Evolutionary conservation across 2,113 vertebrate species (phyloP).

Genomic region (Rhynchomys soricoides): DNA sequence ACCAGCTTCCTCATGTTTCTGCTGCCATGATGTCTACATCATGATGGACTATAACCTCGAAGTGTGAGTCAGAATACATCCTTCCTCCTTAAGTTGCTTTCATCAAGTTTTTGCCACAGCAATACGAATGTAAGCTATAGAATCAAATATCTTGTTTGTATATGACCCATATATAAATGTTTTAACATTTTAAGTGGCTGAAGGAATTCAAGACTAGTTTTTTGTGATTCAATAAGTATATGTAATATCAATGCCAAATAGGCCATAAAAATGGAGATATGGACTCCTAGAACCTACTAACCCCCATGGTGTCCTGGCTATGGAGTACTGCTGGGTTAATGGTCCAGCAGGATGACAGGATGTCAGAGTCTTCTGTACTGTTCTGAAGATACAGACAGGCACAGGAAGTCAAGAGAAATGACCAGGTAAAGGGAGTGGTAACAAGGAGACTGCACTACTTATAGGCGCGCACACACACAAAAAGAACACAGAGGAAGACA

Average conservation of each 20-base stretch:
- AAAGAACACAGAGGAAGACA: neutral
- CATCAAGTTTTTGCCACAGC: neutral
- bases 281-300: neutral
- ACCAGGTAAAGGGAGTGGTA: neutral
- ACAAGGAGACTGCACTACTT: neutral
- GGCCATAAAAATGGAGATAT: neutral
- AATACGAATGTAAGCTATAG: neutral
- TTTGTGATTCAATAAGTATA: constrained; percentile 25
- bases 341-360: neutral
- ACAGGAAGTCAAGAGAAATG: neutral
- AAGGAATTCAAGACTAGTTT: neutral
- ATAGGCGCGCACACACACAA: rapidly evolving
- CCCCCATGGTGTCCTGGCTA: neutral
- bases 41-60: neutral
- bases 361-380: neutral
- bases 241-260: neutral
- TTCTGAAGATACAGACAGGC: neutral
- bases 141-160: neutral
- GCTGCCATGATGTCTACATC: neutral
- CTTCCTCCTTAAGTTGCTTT: neutral
- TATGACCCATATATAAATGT: neutral
- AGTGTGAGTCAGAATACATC: neutral
- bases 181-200: neutral
- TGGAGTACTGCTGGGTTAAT: neutral
- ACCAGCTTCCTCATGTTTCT: neutral